Base-by-base conservation (phyloP, 2,113 vertebrate genomes). In the Elachura formosa region DNA sequence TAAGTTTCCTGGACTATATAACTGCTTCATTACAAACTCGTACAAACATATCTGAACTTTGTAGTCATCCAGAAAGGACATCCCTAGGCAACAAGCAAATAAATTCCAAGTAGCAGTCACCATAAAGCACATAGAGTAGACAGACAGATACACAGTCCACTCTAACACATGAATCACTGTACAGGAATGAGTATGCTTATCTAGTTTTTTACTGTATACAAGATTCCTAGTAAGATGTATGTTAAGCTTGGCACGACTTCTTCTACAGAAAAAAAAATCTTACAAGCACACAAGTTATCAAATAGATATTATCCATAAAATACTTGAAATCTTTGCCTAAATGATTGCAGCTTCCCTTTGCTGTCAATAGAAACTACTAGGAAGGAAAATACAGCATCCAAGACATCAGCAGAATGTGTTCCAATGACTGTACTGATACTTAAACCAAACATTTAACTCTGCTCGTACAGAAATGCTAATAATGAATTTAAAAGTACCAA, bases 11-110 rank as follows among this genome's bases (percentile, higher is more conserved):
- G 34, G 34, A 76, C 89, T 88, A 83, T 85, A 69, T 7, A 80
- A 81, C 56, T 52, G 55, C 76, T 72, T 72, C 52, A 45, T 2
- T 56, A 73, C 80, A 93, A 71, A 87, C n/a, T 29, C 13, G 0
- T 66, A 88, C 86, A 95, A 95, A 90, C 83, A 95, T 71, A 96
- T 86, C 61, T 90, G 86, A 95, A 95, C 95, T 93, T 72, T 84
- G 80, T 59, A 92, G 80, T 81, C 69, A 94, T 89, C 68, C 64
- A 90, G 83, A 97, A 90, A 93, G 80, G 90, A 95, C 89, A 96
- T 92, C 80, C 73, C 91, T 64, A 92, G 69, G 90, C 94, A 96
- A 95, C 73, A 68, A 45, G 64, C 73, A 95, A 92, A 95, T 94
- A 96, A 89, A 94, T 93, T 92, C 80, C 89, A 74, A 92, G 92